Evolutionary conservation across 2,888 invertebrate genomes (phyloP).

Genomic region (Camptogramma bilineatum): DNA sequence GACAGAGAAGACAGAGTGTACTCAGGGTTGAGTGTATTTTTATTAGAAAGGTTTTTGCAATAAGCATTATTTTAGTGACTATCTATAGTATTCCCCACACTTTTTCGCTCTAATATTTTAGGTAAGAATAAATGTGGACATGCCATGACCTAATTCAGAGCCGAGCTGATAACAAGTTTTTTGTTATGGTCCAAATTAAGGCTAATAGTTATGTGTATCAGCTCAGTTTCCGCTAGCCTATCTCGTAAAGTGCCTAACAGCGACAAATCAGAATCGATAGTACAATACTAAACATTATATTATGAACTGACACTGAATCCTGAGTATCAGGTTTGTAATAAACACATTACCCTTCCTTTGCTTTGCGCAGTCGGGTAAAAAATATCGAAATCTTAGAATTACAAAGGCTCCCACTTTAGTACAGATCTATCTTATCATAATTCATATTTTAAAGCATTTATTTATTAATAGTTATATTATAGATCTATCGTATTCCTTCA

Average conservation of each 20-base stretch:
- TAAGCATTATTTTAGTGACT: slow-evolving; percentile 36
- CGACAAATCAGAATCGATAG: slow-evolving; percentile 27
- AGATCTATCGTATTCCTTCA: too few relatives aligned
- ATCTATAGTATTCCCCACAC: slow-evolving; percentile 32
- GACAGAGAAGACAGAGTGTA: slow-evolving; percentile 36
- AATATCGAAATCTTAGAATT: too few relatives aligned
- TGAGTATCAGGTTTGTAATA: too few relatives aligned
- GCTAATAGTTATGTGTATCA: slow-evolving; percentile 7
- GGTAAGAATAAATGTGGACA: slow-evolving; percentile 30
- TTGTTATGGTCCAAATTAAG: neutral
- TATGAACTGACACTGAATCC: neutral
- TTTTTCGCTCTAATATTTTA: slow-evolving; percentile 33
- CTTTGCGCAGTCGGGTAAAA: too few relatives aligned
- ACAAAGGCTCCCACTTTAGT: too few relatives aligned
- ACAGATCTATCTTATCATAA: too few relatives aligned
- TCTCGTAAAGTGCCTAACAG: slow-evolving; percentile 21
- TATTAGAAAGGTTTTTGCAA: slow-evolving; percentile 31
- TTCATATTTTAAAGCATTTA: too few relatives aligned
- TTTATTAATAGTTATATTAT: too few relatives aligned
- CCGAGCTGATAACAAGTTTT: slow-evolving; percentile 24
- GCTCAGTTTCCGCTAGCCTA: slow-evolving; percentile 22
- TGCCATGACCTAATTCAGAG: slow-evolving; percentile 22
- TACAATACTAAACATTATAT: slow-evolving; percentile 24
- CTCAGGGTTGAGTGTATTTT: slow-evolving; percentile 17
- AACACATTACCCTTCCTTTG: too few relatives aligned